phyloP scores from a whole-genome alignment of 2,888 invertebrate genomes.

The Caenorhabditis sp. region DNA sequence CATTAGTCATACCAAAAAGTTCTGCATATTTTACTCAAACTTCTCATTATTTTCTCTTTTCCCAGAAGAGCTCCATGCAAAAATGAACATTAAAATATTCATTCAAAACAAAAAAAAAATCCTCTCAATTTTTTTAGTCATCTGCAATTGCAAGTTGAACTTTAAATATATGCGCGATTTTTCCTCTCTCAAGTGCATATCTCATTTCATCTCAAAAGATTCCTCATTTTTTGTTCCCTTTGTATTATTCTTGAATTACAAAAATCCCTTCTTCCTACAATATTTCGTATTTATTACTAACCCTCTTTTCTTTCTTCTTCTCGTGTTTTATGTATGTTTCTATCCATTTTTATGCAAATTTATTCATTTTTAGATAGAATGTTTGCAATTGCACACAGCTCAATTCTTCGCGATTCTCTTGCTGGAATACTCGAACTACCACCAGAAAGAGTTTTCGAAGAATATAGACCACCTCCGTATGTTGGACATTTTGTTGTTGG shows the following conservation, averaged over 20 bases:
- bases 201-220: constrained; percentile 1
- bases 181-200: background rate
- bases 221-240: background rate
- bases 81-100: too few species aligned
- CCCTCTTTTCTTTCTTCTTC: background rate
- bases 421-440: constrained; percentile 34
- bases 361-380: constrained; percentile 6
- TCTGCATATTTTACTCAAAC: too few species aligned
- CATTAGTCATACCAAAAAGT: too few species aligned
- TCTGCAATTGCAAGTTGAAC: too few species aligned
- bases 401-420: constrained; percentile 37
- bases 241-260: background rate
- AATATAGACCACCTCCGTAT: constrained; percentile 30
- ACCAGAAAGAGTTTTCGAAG: constrained; percentile 33
- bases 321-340: background rate
- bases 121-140: too few species aligned
- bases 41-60: too few species aligned
- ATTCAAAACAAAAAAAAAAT: background rate
- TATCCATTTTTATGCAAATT: background rate
- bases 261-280: background rate
- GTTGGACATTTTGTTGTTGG: constrained; percentile 33
- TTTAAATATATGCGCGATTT: background rate
- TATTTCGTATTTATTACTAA: background rate
- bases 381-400: constrained; percentile 39
- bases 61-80: too few species aligned